These are phyloP conservation scores for Tolypeutes matacus DNA, from an alignment of 2,797 vertebrate species.

Conservation along the genomic window DNA sequence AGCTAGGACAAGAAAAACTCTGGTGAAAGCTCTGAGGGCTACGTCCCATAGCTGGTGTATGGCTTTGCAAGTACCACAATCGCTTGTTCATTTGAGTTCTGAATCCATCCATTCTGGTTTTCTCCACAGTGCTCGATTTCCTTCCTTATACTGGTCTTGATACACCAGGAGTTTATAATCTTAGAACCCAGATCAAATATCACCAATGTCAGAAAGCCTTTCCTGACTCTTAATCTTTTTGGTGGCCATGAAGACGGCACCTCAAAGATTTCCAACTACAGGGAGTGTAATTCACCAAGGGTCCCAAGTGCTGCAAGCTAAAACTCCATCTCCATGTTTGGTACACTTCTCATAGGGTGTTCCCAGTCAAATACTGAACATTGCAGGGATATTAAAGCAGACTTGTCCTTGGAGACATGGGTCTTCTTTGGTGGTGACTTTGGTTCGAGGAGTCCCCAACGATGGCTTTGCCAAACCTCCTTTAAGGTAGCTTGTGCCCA, in stretches of 20 bases:
- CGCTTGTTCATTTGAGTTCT: background rate
- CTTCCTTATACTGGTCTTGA: background rate
- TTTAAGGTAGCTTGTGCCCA: background rate
- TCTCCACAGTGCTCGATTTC: background rate
- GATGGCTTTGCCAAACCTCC: constrained; percentile 10
- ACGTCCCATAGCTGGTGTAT: background rate
- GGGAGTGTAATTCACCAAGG: background rate
- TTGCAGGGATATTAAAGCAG: background rate
- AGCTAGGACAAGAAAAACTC: constrained; percentile 13
- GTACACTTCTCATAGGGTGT: background rate
- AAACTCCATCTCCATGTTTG: constrained; percentile 23
- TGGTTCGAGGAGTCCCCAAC: background rate
- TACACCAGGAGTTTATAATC: background rate
- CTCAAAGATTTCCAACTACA: background rate
- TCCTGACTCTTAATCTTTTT: background rate
- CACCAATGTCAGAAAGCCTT: background rate
- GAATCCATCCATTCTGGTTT: background rate
- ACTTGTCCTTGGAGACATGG: background rate
- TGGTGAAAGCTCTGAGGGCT: background rate
- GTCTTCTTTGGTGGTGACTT: constrained; percentile 42
- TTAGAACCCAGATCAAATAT: constrained; percentile 30
- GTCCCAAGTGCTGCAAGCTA: background rate
- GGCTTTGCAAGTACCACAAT: background rate
- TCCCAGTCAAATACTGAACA: background rate
- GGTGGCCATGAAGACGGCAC: background rate